A percentile compares a stretch with the other conserved stretches of the same genome.
These are phyloP conservation scores for Calephelis perditalis DNA, from an alignment of 2,888 invertebrate species.

Conservation along the genomic window DNA sequence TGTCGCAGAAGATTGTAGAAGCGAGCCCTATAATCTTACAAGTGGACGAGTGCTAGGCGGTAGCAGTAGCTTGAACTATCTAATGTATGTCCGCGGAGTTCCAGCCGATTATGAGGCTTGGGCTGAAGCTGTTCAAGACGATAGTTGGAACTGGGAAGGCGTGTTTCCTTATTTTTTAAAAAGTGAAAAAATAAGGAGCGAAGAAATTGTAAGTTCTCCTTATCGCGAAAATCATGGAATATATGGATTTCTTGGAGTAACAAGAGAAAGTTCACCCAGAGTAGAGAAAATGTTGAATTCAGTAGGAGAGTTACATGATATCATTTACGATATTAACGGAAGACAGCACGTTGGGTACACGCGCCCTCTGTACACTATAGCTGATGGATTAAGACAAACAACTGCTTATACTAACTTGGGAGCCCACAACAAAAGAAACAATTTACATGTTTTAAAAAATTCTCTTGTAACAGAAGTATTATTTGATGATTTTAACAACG, in stretches of 20 bases:
- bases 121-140: conserved; percentile 32
- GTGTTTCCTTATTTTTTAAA: conserved; percentile 35
- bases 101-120: conserved; percentile 34
- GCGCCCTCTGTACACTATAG: conserved; percentile 35
- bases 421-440: conserved; percentile 33
- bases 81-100: conserved; percentile 34
- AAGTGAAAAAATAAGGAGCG: conserved; percentile 34
- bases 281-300: conserved; percentile 33
- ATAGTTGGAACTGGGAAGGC: conserved; percentile 32
- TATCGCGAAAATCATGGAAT: conserved; percentile 33
- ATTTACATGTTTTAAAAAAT: conserved; percentile 39
- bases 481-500: conserved; percentile 39
- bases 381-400: conserved; percentile 38
- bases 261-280: conserved; percentile 26
- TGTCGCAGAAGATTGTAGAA: conserved; percentile 13
- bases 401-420: conserved; percentile 38
- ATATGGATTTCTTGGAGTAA: conserved; percentile 33
- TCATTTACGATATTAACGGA: conserved; percentile 41
- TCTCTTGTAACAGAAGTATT: conserved; percentile 38
- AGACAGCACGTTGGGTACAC: conserved; percentile 40
- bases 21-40: conserved; percentile 24
- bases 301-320: conserved; percentile 39
- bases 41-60: conserved; percentile 35
- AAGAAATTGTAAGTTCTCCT: conserved; percentile 26
- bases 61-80: conserved; percentile 31